Conservation (phyloP, 2,113 vertebrate genomes). For the Hystrix cristata region DNA sequence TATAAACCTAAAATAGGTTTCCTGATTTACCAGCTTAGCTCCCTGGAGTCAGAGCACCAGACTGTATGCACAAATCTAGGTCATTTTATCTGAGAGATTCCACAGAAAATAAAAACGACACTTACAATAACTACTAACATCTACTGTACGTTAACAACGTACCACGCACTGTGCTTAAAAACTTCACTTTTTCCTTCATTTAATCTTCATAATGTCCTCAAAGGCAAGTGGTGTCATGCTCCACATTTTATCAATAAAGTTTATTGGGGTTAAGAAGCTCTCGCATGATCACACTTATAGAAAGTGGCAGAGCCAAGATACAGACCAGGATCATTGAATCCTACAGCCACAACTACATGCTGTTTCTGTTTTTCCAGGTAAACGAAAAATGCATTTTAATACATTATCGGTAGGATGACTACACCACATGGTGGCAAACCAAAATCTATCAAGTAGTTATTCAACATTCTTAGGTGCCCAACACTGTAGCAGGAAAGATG, state of each 20-base stretch:
- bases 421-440: not conserved
- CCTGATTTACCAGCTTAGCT: conserved; percentile 48
- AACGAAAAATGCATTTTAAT: not conserved
- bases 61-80: conserved; percentile 10
- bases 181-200: not conserved
- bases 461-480: not conserved
- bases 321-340: not conserved
- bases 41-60: not conserved
- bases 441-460: not conserved
- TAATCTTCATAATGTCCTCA: not conserved
- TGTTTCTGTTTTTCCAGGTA: not conserved
- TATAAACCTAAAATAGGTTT: conserved; percentile 52
- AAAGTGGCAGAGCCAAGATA: not conserved
- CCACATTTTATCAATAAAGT: not conserved
- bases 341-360: not conserved
- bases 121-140: not conserved
- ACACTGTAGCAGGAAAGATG: not conserved
- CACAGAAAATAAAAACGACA: not conserved
- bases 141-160: not conserved
- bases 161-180: not conserved
- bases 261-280: not conserved
- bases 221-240: not conserved
- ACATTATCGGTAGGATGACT: not conserved
- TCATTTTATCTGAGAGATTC: conserved; percentile 36
- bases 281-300: not conserved